Conservation (phyloP, 2,888 invertebrate genomes). For the Flabesymbios commensalis region DNA sequence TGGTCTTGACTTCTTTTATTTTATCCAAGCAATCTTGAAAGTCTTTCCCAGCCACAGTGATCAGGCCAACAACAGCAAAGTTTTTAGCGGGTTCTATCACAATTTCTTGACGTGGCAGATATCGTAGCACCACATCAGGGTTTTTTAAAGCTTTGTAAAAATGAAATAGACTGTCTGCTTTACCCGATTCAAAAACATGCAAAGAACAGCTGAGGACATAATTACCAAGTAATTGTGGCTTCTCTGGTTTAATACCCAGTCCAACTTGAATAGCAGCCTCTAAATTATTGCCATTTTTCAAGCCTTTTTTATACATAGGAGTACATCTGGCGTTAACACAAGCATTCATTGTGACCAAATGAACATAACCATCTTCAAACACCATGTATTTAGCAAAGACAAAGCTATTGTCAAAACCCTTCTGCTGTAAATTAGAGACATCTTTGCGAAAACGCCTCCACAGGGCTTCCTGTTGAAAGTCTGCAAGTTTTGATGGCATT, state of each 20-base stretch:
- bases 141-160: slow-evolving; percentile 15
- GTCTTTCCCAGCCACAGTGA: slow-evolving; percentile 9
- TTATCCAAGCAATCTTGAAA: slow-evolving; percentile 12
- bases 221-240: slow-evolving; percentile 7
- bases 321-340: slow-evolving; percentile 14
- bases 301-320: slow-evolving; percentile 9
- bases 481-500: slow-evolving; percentile 14
- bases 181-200: slow-evolving; percentile 9
- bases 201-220: slow-evolving; percentile 16
- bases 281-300: slow-evolving; percentile 19
- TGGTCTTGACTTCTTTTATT: slow-evolving; percentile 10
- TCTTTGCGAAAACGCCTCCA: slow-evolving; percentile 14
- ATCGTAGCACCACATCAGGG: slow-evolving; percentile 12
- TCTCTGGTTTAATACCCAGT: slow-evolving; percentile 8
- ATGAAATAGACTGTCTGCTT: slow-evolving; percentile 9
- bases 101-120: slow-evolving; percentile 19
- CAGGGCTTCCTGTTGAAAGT: slow-evolving; percentile 4
- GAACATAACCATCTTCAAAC: slow-evolving; percentile 14
- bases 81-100: slow-evolving; percentile 18
- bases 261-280: slow-evolving; percentile 13
- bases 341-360: slow-evolving; percentile 14
- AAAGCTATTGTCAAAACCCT: slow-evolving; percentile 15
- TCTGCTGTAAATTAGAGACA: slow-evolving; percentile 3
- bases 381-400: slow-evolving; percentile 19
- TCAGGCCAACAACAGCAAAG: slow-evolving; percentile 9